A percentile compares a stretch with the other conserved stretches of the same genome.
Evolutionary conservation across 2,113 vertebrate species (phyloP).

Genomic region (Indicator maculatus): DNA sequence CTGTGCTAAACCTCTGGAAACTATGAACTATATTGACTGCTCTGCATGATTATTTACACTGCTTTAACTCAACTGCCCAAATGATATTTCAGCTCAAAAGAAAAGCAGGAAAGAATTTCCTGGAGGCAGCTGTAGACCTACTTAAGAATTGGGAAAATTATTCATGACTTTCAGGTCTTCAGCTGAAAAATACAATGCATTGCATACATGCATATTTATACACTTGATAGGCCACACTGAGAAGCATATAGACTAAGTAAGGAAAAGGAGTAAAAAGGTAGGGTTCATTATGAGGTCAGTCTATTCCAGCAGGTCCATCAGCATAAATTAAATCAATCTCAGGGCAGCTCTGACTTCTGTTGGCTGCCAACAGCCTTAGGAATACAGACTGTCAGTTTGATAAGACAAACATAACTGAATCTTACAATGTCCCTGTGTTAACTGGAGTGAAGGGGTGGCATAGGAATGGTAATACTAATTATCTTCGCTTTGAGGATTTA

Average conservation of each 20-base stretch:
- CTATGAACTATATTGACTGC: background rate
- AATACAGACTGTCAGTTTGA: background rate
- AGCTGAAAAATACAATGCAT: background rate
- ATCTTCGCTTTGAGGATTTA: background rate
- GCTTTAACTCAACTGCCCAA: background rate
- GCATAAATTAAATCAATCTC: slow-evolving; percentile 29
- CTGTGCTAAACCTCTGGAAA: background rate
- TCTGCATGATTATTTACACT: background rate
- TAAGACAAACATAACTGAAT: background rate
- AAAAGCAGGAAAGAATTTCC: background rate
- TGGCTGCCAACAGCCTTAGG: slow-evolving; percentile 30
- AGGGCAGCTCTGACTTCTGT: background rate
- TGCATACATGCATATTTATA: background rate
- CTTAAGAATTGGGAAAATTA: background rate
- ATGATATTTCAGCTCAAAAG: background rate
- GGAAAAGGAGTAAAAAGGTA: background rate
- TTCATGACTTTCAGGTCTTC: background rate
- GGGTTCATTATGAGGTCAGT: slow-evolving; percentile 29
- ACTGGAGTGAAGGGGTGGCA: background rate
- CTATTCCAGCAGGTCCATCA: slow-evolving; percentile 20
- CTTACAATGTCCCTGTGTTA: background rate
- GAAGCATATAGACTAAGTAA: background rate
- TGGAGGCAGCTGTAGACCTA: slow-evolving; percentile 24
- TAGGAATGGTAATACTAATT: background rate
- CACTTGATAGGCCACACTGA: background rate